Percentiles rank a stretch among this genome's conserved stretches.
These are phyloP conservation scores for Xenops minutus DNA, from an alignment of 2,797 vertebrate genomes.

Conservation along the genomic window DNA sequence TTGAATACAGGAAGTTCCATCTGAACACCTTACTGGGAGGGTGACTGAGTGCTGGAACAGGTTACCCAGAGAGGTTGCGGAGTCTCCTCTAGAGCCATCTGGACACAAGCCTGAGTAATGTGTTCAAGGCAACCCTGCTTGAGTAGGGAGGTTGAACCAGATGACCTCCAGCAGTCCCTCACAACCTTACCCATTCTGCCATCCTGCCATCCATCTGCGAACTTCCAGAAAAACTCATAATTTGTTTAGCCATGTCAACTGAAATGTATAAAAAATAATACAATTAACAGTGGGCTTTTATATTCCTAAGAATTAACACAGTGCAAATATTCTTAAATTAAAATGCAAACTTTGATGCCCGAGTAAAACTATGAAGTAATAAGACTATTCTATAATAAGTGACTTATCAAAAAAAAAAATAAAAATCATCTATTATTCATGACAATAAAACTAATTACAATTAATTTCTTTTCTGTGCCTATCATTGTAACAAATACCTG, in stretches of 20 bases:
- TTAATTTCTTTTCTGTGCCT: constrained; percentile 40
- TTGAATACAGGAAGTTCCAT: not conserved
- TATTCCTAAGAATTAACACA: not conserved
- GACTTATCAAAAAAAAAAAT: not conserved
- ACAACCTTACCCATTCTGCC: not conserved
- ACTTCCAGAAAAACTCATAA: not conserved
- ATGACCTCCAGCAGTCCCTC: not conserved
- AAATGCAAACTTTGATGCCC: not conserved
- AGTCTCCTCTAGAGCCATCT: too few species aligned
- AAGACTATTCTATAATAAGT: not conserved
- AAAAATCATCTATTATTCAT: constrained; percentile 10
- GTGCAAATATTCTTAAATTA: not conserved
- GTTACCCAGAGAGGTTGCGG: not conserved
- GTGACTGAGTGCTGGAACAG: not conserved
- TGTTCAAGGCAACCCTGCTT: not conserved
- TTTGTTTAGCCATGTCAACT: not conserved
- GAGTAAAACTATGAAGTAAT: not conserved
- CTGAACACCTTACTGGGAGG: not conserved
- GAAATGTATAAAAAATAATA: not conserved
- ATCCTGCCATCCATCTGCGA: not conserved
- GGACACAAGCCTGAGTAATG: not conserved
- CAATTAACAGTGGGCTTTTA: not conserved
- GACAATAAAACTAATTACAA: constrained; percentile 39
- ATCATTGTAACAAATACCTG: constrained; percentile 39
- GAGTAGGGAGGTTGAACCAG: not conserved